Evolutionary conservation across 2,888 invertebrate genomes (phyloP).

Genomic region (Germaria angustata): DNA sequence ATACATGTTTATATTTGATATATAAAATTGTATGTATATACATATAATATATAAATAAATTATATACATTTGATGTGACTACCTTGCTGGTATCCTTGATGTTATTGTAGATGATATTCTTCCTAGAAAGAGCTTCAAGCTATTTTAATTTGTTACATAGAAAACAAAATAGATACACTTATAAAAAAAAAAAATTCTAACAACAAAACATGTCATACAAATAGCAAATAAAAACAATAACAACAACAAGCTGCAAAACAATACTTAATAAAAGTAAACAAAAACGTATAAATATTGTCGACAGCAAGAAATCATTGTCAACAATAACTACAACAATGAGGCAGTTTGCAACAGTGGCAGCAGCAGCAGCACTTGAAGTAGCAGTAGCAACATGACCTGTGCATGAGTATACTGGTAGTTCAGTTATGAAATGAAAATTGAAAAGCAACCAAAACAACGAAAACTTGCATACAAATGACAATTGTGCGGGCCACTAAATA

Average conservation of each 20-base stretch:
- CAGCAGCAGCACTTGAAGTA: slow-evolving; percentile 17
- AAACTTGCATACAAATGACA: background rate
- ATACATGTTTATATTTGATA: background rate
- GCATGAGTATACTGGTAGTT: slow-evolving; percentile 41
- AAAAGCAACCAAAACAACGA: background rate
- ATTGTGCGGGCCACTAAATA: background rate
- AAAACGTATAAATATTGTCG: slow-evolving; percentile 61
- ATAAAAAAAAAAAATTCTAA: slow-evolving; percentile 33
- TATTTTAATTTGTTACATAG: slow-evolving; percentile 64
- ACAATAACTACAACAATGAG: slow-evolving; percentile 55
- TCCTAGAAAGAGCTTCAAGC: slow-evolving; percentile 44
- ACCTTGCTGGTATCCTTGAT: slow-evolving; percentile 36
- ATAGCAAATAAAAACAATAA: slow-evolving; percentile 69
- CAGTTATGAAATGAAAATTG: slow-evolving; percentile 8
- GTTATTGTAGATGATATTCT: slow-evolving; percentile 43
- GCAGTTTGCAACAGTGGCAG: background rate
- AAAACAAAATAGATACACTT: slow-evolving; percentile 1
- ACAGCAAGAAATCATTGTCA: slow-evolving; percentile 66
- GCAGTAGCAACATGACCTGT: slow-evolving; percentile 43
- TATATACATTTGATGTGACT: background rate
- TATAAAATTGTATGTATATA: background rate
- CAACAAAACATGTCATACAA: slow-evolving; percentile 71
- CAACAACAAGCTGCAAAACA: slow-evolving; percentile 30
- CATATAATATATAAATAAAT: too few species aligned
- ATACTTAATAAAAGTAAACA: slow-evolving; percentile 63